Conservation (phyloP, 2,797 vertebrate genomes). For the Gobionotothen gibberifrons region DNA sequence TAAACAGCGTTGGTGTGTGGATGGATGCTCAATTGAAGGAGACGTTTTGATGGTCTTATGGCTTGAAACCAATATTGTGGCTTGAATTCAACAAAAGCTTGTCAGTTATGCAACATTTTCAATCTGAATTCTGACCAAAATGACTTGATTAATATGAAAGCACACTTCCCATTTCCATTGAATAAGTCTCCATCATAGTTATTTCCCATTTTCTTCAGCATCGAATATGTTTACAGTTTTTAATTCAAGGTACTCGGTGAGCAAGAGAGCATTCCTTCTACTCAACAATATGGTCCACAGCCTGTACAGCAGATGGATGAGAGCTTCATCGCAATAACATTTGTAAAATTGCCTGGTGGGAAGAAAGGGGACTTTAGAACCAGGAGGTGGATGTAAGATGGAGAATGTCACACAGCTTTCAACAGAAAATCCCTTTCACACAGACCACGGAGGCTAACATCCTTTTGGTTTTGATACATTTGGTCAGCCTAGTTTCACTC, state of each 20-base stretch:
- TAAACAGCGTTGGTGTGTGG: neutral
- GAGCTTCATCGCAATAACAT: conserved; percentile 28
- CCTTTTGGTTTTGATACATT: neutral
- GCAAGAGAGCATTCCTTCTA: conserved; percentile 30
- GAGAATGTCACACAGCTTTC: neutral
- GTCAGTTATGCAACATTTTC: conserved; percentile 19
- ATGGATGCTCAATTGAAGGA: neutral
- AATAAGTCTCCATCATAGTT: conserved; percentile 3
- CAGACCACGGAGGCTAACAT: neutral
- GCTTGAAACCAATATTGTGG: neutral
- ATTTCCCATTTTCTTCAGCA: conserved; percentile 17
- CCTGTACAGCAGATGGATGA: conserved; percentile 37
- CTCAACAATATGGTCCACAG: conserved; percentile 40
- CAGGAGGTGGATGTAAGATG: conserved; percentile 14
- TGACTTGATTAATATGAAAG: conserved; percentile 1
- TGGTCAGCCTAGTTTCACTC: neutral
- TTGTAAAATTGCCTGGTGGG: conserved; percentile 25
- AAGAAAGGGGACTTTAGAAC: conserved; percentile 17
- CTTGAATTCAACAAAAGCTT: conserved; percentile 1
- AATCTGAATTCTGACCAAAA: conserved; percentile 8
- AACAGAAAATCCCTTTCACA: conserved; percentile 2
- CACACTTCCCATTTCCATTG: conserved; percentile 13
- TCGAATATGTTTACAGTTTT: conserved; percentile 29
- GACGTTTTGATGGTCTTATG: neutral
- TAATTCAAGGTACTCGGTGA: conserved; percentile 26